A percentile compares a stretch with the other conserved stretches of the same genome.
These are phyloP conservation scores for Otis tarda DNA, from an alignment of 2,113 vertebrate species.

Conservation along the genomic window DNA sequence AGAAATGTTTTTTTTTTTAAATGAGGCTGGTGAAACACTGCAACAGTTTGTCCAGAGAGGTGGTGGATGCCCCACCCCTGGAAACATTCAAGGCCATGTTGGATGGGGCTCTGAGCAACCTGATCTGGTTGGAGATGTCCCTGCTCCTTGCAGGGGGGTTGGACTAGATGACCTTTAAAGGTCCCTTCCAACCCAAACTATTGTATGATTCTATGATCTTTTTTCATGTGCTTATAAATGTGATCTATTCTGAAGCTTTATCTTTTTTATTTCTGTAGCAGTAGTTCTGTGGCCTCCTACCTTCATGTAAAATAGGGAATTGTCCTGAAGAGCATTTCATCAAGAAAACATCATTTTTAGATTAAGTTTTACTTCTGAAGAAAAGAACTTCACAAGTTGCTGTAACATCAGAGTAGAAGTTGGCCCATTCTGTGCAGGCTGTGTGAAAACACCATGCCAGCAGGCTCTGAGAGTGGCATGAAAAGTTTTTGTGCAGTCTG, in stretches of 20 bases:
- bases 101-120: too few relatives aligned
- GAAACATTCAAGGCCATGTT: too few relatives aligned
- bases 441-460: background rate
- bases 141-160: too few relatives aligned
- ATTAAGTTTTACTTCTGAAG: background rate
- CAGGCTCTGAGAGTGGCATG: background rate
- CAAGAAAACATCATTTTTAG: conserved; percentile 8
- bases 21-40: too few relatives aligned
- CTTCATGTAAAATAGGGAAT: background rate
- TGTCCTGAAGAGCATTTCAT: background rate
- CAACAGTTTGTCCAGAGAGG: too few relatives aligned
- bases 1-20: too few relatives aligned
- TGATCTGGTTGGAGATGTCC: too few relatives aligned
- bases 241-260: background rate
- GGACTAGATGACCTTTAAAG: too few relatives aligned
- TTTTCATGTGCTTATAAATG: background rate
- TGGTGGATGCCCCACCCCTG: too few relatives aligned
- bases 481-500: background rate
- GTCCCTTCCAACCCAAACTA: too few relatives aligned
- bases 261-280: background rate
- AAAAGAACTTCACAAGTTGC: background rate
- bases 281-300: background rate
- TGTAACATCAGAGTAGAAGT: background rate
- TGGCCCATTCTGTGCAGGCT: background rate
- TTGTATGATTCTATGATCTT: background rate